Evolutionary conservation across 2,797 vertebrate species (phyloP), one percentile per base, ranked within the genome.

Genomic region (Zonotrichia albicollis): DNA sequence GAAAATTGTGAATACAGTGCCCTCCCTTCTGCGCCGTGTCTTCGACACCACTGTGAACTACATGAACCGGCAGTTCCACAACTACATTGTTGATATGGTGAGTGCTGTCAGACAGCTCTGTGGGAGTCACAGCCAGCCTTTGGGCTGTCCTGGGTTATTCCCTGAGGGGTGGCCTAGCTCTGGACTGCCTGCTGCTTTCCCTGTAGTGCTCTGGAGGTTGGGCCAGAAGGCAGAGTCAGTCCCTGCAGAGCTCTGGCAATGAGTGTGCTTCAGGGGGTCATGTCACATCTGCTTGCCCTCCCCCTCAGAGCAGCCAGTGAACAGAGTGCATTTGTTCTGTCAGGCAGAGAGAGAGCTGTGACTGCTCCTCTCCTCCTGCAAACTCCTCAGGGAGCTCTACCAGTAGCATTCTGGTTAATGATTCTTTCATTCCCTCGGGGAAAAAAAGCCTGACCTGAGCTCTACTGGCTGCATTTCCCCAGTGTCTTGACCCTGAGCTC

Each of bases 1-100:
- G 93, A 98, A 97, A n/a, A 98, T 99, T 53, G 98, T 98, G 1
- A 86, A 97, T 21, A 97, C 77, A 21, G 82, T 96, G 7, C 99
- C 99, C 0, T 34, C 27, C 7, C 93, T 99, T 72, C 96, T 99
- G 9, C 92, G 61, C 0, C 67, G 23, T 32, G 98, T 98, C 73
- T 99, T 97, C 50, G 54, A 11, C 55, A 88, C 96, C 1, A 94
- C 98, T 0, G 61, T 98, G 88, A 96, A 97, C 90, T 98, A 97
- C 87, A 96, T 99, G 73, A 96, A 65, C 76, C 84, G 68, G 13
- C 92, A 64, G 16, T 26, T 96, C 6, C 46, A 81, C 73, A 22
- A 93, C 90, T 98, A 94, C 8, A 34, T 98, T 62, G 73, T 45
- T 90, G 61, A 53, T 65, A 89, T 96, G 92, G 90, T 95, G 94